Conservation (phyloP, 2,888 invertebrate genomes). For the Drosophila suboccidentalis region DNA sequence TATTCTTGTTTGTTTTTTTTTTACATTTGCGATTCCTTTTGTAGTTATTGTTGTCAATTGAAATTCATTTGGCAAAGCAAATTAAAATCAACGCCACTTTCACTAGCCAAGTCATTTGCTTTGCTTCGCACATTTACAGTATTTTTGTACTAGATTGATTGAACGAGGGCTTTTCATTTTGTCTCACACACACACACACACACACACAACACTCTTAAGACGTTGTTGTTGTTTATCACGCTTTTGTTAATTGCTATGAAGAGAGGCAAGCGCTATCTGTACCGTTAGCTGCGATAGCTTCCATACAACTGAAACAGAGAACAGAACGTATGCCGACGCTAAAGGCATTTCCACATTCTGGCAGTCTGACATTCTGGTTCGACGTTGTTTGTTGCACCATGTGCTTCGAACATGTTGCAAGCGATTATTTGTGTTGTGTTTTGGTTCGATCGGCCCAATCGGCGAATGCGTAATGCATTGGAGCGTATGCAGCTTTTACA, state of each 20-base stretch:
- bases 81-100: slow-evolving; percentile 51
- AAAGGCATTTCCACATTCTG: slow-evolving; percentile 21
- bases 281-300: slow-evolving; percentile 76
- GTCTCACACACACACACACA: slow-evolving; percentile 25
- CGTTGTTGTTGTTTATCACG: slow-evolving; percentile 47
- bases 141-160: slow-evolving; percentile 38
- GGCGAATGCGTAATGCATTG: slow-evolving; percentile 47
- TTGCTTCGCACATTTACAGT: slow-evolving; percentile 20
- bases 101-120: slow-evolving; percentile 56
- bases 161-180: slow-evolving; percentile 45
- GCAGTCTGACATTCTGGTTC: slow-evolving; percentile 24
- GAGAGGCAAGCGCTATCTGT: slow-evolving; percentile 48
- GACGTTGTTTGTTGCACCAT: slow-evolving; percentile 46
- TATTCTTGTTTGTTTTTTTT: slow-evolving; percentile 7
- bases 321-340: slow-evolving; percentile 46
- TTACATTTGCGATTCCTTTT: slow-evolving; percentile 15
- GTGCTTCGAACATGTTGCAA: slow-evolving; percentile 70
- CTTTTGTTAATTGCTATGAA: slow-evolving; percentile 9
- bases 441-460: slow-evolving; percentile 59
- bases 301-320: slow-evolving; percentile 67
- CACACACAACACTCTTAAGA: slow-evolving; percentile 32
- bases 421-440: slow-evolving; percentile 66
- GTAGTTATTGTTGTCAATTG: slow-evolving; percentile 35
- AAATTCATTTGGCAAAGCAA: slow-evolving; percentile 52
- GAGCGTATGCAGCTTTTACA: slow-evolving; percentile 52